These are phyloP conservation scores for Rallus crepitans DNA, from an alignment of 2,797 vertebrate genomes.

Conservation along the genomic window DNA sequence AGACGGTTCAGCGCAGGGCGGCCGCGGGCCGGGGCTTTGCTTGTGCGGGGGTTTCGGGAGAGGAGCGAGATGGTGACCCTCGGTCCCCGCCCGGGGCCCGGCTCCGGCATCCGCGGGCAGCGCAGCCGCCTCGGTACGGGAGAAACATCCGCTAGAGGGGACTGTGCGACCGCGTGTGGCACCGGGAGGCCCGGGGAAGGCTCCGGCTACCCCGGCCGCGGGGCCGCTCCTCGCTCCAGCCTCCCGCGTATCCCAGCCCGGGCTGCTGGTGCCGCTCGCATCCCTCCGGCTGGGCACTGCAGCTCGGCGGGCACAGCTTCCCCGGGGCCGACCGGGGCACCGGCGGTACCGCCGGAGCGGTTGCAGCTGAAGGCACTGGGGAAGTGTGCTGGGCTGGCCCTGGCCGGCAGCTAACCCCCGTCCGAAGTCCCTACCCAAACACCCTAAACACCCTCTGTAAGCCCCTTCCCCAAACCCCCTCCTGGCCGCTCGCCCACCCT, in stretches of 20 bases:
- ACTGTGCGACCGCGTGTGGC: conserved; percentile 47
- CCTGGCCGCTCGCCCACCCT: fast-evolving
- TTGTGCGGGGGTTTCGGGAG: fast-evolving
- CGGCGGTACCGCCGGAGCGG: fast-evolving
- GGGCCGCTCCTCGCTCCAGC: background rate
- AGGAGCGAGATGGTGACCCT: background rate
- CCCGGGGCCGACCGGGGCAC: fast-evolving
- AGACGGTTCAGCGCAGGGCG: background rate
- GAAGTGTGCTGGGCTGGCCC: background rate
- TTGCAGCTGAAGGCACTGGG: fast-evolving
- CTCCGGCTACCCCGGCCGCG: background rate
- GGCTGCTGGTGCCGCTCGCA: fast-evolving
- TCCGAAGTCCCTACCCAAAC: too few relatives aligned
- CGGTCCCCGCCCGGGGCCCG: fast-evolving
- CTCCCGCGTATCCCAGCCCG: background rate
- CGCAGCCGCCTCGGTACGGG: background rate
- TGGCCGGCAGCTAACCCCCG: background rate
- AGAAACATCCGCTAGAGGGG: conserved; percentile 68
- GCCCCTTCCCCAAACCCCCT: background rate
- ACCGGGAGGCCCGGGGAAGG: background rate
- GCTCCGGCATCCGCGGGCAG: background rate
- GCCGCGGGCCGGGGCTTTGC: background rate
- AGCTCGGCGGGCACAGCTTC: background rate
- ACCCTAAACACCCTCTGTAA: background rate
- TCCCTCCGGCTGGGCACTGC: background rate